Base-by-base conservation (phyloP, 2,888 invertebrate species). In the Diabrotica balteata region DNA sequence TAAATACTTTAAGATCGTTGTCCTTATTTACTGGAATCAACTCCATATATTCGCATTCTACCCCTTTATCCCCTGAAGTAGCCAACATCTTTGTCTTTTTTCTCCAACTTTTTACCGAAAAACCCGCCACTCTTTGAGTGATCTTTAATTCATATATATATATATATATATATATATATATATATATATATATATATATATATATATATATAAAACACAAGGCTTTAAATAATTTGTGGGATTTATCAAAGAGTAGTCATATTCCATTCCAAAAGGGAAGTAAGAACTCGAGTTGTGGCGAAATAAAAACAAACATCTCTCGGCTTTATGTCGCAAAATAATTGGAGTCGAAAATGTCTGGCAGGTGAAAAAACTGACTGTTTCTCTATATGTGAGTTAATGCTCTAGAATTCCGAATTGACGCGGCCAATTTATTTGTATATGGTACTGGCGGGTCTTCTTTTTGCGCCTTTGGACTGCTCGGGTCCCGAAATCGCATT, bases 311-410 rank as follows among this genome's bases (percentile, higher is more conserved):
- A 77, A 80, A 80, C 78, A 75, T 77, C 78, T 76, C 77, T 72
- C 76, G 74, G 78, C 9, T 77, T 78, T 80, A 80, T 80, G 80
- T 80, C 78, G 80, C 78, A 80, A 81, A 81, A 81, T 81, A 81
- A 81, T 81, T 81, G 81, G 80, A 73, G 76, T 74, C 76, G 79
- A 80, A 81, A 81, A 80, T 80, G 78, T 79, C 78, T 79, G 79
- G 76, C 78, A 71, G 74, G 74, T 79, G 75, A 79, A 80, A 80
- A 80, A 80, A 80, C 78, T 78, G 74, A 79, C 77, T 61, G 63
- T 67, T 67, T 67, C 67, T 67, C 57, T 76, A 78, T 77, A 75
- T 76, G 78, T 80, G 79, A 81, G 79, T 81, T 80, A 80, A 76
- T 78, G 79, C 78, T 78, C 80, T 78, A 80, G 80, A 81, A 81